Evolutionary conservation across 2,113 vertebrate species (phyloP).

Genomic region (Reinhardtius hippoglossoides): DNA sequence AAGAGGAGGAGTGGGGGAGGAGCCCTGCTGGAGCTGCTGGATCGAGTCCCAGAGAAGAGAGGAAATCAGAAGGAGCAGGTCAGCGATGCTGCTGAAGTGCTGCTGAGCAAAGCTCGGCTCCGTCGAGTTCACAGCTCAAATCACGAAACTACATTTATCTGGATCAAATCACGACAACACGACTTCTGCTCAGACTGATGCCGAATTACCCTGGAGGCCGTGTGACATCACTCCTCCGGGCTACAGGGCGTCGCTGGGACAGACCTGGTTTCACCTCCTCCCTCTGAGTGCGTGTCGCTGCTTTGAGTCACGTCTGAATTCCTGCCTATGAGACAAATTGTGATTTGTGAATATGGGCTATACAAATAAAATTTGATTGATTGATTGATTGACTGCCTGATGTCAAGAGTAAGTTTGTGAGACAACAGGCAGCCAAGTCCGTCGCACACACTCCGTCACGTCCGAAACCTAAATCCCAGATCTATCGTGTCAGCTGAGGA

Average conservation of each 20-base stretch:
- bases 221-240: slow-evolving; percentile 66
- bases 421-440: slow-evolving; percentile 17
- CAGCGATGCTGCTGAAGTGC: slow-evolving; percentile 15
- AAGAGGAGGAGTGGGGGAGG: neutral
- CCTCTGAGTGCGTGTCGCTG: neutral
- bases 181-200: too few relatives aligned
- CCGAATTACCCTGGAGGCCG: slow-evolving; percentile 21
- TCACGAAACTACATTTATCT: too few relatives aligned
- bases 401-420: slow-evolving; percentile 43
- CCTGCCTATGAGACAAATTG: too few relatives aligned
- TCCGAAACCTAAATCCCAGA: too few relatives aligned
- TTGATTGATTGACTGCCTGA: too few relatives aligned
- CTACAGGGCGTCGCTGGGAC: slow-evolving; percentile 55
- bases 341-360: too few relatives aligned
- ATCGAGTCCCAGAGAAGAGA: slow-evolving; percentile 31
- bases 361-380: too few relatives aligned
- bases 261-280: slow-evolving; percentile 31
- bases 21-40: slow-evolving; percentile 11
- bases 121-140: too few relatives aligned
- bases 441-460: neutral
- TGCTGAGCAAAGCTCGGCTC: slow-evolving; percentile 10
- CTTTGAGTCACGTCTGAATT: slow-evolving; percentile 69
- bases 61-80: neutral
- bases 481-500: too few relatives aligned
- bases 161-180: too few relatives aligned